Evolutionary conservation across 2,797 vertebrate genomes (phyloP).

Genomic region (Hypotaenidia philippensis): DNA sequence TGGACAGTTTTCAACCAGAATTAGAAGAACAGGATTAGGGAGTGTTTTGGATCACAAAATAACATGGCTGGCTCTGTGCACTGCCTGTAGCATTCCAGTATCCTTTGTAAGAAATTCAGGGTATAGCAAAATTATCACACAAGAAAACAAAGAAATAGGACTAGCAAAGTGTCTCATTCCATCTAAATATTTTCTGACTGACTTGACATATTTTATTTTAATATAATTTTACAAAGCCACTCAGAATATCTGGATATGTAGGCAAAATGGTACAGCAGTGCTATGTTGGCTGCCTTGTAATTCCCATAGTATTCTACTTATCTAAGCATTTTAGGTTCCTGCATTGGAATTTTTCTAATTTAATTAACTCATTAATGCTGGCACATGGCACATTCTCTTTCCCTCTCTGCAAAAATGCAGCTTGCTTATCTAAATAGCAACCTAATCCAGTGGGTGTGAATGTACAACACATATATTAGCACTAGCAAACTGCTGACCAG

Average conservation of each 20-base stretch:
- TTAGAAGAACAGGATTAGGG: neutral
- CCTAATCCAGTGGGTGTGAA: slow-evolving; percentile 57
- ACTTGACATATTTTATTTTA: slow-evolving; percentile 15
- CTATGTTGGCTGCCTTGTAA: neutral
- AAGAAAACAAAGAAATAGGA: neutral
- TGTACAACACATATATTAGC: slow-evolving; percentile 9
- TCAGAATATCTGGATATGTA: neutral
- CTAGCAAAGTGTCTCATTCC: neutral
- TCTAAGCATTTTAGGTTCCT: slow-evolving; percentile 69
- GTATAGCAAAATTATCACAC: neutral
- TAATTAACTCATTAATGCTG: slow-evolving; percentile 79
- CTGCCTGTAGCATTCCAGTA: neutral
- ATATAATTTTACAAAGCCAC: slow-evolving; percentile 21
- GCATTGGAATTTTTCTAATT: slow-evolving; percentile 79
- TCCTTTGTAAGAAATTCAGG: neutral
- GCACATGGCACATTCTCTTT: slow-evolving; percentile 75
- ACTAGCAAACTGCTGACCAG: slow-evolving; percentile 51
- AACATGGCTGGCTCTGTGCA: neutral
- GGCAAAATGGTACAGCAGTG: slow-evolving; percentile 37
- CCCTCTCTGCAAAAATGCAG: slow-evolving; percentile 10
- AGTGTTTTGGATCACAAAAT: neutral
- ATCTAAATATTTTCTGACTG: neutral
- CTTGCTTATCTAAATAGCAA: slow-evolving; percentile 63
- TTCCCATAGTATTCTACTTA: slow-evolving; percentile 53
- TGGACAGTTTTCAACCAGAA: neutral